phyloP scores from a whole-genome alignment of 1,140 invertebrate genomes.

The Lepidotrigona ventralis region DNA sequence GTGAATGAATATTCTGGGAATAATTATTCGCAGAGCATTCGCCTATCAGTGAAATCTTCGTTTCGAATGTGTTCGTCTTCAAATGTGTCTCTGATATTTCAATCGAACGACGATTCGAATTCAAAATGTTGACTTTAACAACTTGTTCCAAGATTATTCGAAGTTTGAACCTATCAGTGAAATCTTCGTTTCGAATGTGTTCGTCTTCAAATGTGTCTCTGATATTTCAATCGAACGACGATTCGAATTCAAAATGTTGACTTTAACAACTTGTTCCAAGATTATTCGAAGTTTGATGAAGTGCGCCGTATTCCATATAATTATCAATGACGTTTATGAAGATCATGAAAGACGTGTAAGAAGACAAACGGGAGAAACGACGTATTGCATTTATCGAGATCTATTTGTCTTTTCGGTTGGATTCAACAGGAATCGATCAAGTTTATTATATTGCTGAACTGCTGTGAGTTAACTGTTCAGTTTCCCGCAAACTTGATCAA shows the following conservation, averaged over 20 bases:
- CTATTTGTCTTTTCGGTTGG: not conserved
- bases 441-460: not conserved
- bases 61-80: too few species aligned
- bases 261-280: not conserved
- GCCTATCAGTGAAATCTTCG: too few species aligned
- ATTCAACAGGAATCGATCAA: not conserved
- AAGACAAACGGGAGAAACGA: slow-evolving; percentile 6
- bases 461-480: not conserved
- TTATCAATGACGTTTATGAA: slow-evolving; percentile 1
- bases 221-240: too few species aligned
- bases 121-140: not conserved
- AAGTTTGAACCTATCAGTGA: too few species aligned
- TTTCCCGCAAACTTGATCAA: not conserved
- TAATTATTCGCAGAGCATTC: not conserved
- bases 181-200: too few species aligned
- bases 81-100: too few species aligned
- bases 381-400: not conserved
- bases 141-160: not conserved
- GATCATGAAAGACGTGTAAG: too few species aligned
- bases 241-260: not conserved
- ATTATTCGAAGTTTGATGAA: not conserved
- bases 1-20: not conserved
- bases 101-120: not conserved
- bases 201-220: too few species aligned
- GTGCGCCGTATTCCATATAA: not conserved